Conservation (phyloP, 2,797 vertebrate genomes). For the Ispidina lecontei region DNA sequence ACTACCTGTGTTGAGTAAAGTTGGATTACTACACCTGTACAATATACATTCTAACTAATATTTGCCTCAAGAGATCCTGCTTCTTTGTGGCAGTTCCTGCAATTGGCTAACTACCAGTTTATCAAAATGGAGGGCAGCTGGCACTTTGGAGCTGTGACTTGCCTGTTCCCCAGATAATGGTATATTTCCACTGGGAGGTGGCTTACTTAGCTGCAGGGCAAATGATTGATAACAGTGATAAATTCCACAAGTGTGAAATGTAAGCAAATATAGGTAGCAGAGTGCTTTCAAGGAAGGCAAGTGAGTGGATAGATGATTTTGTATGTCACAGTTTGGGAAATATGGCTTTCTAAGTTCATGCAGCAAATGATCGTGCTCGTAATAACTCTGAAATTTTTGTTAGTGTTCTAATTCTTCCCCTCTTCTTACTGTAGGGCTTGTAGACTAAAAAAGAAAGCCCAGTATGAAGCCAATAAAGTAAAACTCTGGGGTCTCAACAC, state of each 20-base stretch:
- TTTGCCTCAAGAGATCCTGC: conserved; percentile 11
- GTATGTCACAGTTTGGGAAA: not conserved
- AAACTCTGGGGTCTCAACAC: conserved; percentile 99
- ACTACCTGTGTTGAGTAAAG: not conserved
- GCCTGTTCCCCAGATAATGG: not conserved
- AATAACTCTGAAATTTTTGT: conserved; percentile 10
- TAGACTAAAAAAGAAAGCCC: conserved; percentile 99
- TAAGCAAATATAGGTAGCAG: not conserved
- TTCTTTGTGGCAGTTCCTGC: not conserved
- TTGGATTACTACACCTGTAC: not conserved
- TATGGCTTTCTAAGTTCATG: not conserved
- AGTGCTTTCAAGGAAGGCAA: not conserved
- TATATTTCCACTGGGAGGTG: not conserved
- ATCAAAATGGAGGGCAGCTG: not conserved
- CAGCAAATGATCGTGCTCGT: not conserved
- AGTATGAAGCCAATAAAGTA: conserved; percentile 99
- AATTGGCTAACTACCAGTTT: not conserved
- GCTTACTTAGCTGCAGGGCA: not conserved
- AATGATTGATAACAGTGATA: not conserved
- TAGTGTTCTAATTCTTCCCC: conserved; percentile 48
- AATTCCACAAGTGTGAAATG: not conserved
- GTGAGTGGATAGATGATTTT: not conserved
- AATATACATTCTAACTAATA: not conserved
- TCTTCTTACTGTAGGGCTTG: conserved; percentile 87
- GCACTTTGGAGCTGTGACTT: not conserved